phyloP scores from a whole-genome alignment of 1,140 invertebrate genomes.

The Augochlora pura region DNA sequence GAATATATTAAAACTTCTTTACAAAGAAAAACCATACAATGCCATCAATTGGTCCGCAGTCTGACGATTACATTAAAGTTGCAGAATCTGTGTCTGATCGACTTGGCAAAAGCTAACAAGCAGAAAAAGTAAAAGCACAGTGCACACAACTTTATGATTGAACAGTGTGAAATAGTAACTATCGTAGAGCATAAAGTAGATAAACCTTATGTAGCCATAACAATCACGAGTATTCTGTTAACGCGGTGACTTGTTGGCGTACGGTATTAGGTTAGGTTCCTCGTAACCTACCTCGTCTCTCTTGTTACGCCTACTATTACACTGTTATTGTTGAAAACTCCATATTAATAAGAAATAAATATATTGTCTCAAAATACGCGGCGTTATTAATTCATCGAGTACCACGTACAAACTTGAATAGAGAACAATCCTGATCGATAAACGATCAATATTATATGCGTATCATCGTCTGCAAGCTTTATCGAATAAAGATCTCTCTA shows the following conservation, averaged over 20 bases:
- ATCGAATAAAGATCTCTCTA: too few relatives aligned
- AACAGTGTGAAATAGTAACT: slow-evolving; percentile 20
- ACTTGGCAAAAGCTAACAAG: too few relatives aligned
- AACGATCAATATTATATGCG: too few relatives aligned
- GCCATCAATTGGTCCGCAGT: too few relatives aligned
- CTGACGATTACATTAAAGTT: slow-evolving; percentile 19
- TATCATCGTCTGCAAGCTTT: too few relatives aligned
- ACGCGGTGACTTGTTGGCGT: slow-evolving; percentile 77
- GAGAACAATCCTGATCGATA: not conserved
- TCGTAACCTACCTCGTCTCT: slow-evolving; percentile 79
- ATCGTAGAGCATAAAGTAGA: slow-evolving; percentile 17
- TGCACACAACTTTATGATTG: slow-evolving; percentile 20
- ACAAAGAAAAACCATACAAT: too few relatives aligned
- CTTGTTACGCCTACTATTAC: slow-evolving; percentile 80
- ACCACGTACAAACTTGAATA: not conserved
- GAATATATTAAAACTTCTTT: too few relatives aligned
- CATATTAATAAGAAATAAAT: slow-evolving; percentile 80
- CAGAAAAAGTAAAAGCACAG: too few relatives aligned
- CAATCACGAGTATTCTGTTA: slow-evolving; percentile 59
- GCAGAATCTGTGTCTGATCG: not conserved
- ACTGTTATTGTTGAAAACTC: slow-evolving; percentile 81
- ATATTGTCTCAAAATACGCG: slow-evolving; percentile 76
- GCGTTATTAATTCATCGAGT: not conserved
- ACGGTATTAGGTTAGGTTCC: slow-evolving; percentile 77
- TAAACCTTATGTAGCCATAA: slow-evolving; percentile 16